These are phyloP conservation scores for Umimayanthus chanpuru DNA, from an alignment of 92 coral and sea anemone species.

Conservation along the genomic window DNA sequence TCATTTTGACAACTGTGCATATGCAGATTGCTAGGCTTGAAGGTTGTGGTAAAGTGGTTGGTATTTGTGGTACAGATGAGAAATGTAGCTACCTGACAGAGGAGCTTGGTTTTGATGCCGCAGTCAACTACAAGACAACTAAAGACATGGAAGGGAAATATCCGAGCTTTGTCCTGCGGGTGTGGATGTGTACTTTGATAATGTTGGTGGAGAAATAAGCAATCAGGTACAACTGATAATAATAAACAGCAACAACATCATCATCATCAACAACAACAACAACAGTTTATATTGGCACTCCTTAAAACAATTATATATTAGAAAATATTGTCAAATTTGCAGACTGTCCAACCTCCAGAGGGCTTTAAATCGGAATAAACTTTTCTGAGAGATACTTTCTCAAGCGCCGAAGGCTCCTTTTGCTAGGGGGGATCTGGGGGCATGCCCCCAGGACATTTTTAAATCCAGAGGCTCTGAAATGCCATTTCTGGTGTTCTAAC, in stretches of 20 bases:
- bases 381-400: no score
- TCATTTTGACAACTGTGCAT: neutral
- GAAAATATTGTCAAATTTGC: no score
- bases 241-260: no score
- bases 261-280: neutral
- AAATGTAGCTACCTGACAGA: constrained; percentile 70
- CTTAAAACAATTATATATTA: no score
- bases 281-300: no score
- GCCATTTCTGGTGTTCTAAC: no score
- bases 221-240: constrained; percentile 64
- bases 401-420: no score
- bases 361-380: no score
- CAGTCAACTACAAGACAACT: constrained; percentile 85
- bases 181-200: constrained; percentile 92
- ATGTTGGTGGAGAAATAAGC: constrained; percentile 91
- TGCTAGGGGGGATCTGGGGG: no score
- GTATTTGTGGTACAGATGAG: constrained; percentile 93
- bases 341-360: no score
- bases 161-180: constrained; percentile 66
- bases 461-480: no score
- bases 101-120: constrained; percentile 85
- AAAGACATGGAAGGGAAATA: constrained; percentile 54
- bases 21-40: constrained; percentile 82
- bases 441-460: no score
- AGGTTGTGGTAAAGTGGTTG: constrained; percentile 83